Conservation (phyloP, 2,113 vertebrate species). For the Chascanopsetta lugubris region DNA sequence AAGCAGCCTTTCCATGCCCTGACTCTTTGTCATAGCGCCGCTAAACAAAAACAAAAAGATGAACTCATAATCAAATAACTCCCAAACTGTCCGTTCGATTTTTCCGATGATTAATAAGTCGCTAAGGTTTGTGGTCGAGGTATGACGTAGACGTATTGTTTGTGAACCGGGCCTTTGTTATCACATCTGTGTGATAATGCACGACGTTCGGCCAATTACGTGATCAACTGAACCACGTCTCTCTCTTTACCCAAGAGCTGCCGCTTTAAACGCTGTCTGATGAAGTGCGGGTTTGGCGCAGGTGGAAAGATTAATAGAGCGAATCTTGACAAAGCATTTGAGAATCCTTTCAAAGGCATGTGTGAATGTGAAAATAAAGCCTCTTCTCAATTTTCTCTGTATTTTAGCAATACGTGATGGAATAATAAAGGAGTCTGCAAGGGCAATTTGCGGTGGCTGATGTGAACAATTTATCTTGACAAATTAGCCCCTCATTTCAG, state of each 20-base stretch:
- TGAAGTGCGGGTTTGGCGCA: neutral
- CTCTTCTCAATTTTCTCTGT: slow-evolving; percentile 15
- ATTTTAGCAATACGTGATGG: slow-evolving; percentile 36
- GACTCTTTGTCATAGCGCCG: too few relatives aligned
- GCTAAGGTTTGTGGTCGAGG: neutral
- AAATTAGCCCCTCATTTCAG: slow-evolving; percentile 65
- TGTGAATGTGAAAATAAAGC: slow-evolving; percentile 42
- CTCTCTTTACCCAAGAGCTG: neutral
- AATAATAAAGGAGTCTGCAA: slow-evolving; percentile 60
- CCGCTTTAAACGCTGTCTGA: slow-evolving; percentile 6
- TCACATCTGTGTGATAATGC: neutral
- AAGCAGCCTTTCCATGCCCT: too few relatives aligned
- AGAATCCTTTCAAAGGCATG: slow-evolving; percentile 43
- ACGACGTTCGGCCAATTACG: neutral
- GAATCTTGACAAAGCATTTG: too few relatives aligned
- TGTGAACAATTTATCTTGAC: slow-evolving; percentile 35
- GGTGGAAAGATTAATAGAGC: slow-evolving; percentile 61
- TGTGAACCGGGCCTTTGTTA: neutral
- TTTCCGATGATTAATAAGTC: neutral
- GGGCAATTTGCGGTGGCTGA: slow-evolving; percentile 45
- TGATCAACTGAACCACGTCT: slow-evolving; percentile 8
- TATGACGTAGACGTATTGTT: neutral
- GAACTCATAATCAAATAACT: too few relatives aligned
- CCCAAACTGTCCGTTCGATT: too few relatives aligned
- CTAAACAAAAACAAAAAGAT: too few relatives aligned